These are phyloP conservation scores for Oreochromis grahami DNA, from an alignment of 2,797 vertebrate species.

Conservation along the genomic window DNA sequence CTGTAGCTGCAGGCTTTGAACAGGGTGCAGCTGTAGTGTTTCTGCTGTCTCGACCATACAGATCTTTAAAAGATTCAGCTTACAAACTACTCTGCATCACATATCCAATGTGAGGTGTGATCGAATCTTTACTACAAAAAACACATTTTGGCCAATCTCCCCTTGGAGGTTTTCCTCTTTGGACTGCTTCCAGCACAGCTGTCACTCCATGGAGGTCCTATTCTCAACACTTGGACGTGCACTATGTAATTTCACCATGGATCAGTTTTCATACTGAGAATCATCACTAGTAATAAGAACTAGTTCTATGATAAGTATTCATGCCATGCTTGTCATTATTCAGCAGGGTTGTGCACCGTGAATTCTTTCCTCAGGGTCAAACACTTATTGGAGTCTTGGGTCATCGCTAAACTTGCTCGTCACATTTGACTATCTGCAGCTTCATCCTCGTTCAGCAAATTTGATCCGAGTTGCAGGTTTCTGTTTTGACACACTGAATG, in stretches of 20 bases:
- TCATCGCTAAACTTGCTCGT: neutral
- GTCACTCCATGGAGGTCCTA: neutral
- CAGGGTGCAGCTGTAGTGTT: neutral
- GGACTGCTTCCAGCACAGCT: neutral
- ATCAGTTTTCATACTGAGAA: neutral
- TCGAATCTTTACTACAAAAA: neutral
- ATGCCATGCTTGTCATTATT: neutral
- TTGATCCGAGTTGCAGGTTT: neutral
- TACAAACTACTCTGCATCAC: neutral
- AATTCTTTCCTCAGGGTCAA: neutral
- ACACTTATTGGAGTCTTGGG: neutral
- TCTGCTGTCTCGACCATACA: neutral
- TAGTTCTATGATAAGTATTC: neutral
- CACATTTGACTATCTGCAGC: neutral
- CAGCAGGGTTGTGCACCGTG: neutral
- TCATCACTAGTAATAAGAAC: neutral
- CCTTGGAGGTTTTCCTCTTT: rapidly evolving
- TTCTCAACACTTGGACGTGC: neutral
- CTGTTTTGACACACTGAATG: neutral
- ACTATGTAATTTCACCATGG: neutral
- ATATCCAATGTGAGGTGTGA: rapidly evolving
- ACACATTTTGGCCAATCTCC: neutral
- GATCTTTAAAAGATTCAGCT: neutral
- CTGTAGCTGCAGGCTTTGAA: neutral
- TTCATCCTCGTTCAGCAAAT: rapidly evolving